Conservation (phyloP, 2,797 vertebrate species). For the Eupleurogrammus muticus region DNA sequence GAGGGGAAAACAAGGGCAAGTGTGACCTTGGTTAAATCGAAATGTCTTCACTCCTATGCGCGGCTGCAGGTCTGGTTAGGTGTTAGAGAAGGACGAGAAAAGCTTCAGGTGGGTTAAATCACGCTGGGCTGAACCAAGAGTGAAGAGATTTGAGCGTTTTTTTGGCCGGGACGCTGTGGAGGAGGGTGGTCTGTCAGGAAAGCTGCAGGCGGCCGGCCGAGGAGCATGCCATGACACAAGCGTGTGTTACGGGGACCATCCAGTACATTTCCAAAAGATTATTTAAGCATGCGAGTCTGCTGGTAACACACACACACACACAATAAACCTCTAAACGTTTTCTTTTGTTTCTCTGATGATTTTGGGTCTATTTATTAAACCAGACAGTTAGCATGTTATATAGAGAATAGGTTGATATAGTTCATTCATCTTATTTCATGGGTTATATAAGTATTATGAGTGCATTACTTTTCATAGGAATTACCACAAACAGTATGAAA, state of each 20-base stretch:
- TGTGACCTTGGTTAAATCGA: conserved; percentile 1
- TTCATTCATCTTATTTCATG: too few relatives aligned
- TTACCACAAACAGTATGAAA: too few relatives aligned
- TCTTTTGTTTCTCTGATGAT: too few relatives aligned
- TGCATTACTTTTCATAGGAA: too few relatives aligned
- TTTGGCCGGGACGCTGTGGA: conserved; percentile 1
- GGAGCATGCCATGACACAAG: conserved; percentile 62
- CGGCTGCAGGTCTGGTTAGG: neutral
- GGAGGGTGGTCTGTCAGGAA: neutral
- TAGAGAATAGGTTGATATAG: too few relatives aligned
- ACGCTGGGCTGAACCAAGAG: conserved; percentile 51
- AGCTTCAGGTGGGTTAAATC: neutral
- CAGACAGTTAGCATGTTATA: too few relatives aligned
- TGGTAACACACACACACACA: too few relatives aligned
- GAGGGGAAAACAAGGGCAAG: neutral
- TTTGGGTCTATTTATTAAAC: too few relatives aligned
- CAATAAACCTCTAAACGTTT: too few relatives aligned
- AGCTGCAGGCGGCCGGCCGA: conserved; percentile 23
- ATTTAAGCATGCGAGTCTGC: neutral
- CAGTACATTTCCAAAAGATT: conserved; percentile 78
- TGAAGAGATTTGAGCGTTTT: conserved; percentile 70
- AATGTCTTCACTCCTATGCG: conserved; percentile 74
- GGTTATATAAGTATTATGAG: too few relatives aligned
- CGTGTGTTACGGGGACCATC: conserved; percentile 39
- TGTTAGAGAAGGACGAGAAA: neutral